phyloP scores from a whole-genome alignment of 92 coral and sea anemone genomes.

The Palythoa grandis region DNA sequence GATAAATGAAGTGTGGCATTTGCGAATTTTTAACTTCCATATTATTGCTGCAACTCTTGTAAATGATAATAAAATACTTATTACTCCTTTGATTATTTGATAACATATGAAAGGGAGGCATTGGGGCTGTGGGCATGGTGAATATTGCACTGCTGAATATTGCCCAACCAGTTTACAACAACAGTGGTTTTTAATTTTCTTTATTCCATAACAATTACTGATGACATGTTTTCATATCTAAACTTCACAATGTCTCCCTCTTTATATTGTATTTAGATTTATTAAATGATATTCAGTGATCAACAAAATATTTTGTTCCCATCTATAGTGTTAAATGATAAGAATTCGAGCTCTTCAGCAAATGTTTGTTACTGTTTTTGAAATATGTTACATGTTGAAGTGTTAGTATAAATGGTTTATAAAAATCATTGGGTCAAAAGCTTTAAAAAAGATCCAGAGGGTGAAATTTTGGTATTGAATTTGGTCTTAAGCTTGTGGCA shows the following conservation, averaged over 20 bases:
- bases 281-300: constrained; percentile 8
- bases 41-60: too few species aligned
- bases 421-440: background rate
- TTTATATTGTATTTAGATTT: background rate
- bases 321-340: constrained; percentile 7
- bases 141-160: constrained; percentile 8
- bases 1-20: too few species aligned
- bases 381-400: constrained; percentile 14
- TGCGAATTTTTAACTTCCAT: too few species aligned
- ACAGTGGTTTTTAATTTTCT: background rate
- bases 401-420: background rate
- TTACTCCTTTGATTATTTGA: background rate
- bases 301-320: constrained; percentile 10
- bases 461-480: constrained; percentile 9
- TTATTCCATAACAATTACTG: constrained; percentile 15
- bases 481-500: constrained; percentile 1
- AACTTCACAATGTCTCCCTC: background rate
- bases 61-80: background rate
- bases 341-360: constrained; percentile 6
- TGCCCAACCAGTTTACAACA: constrained; percentile 14
- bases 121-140: too few species aligned
- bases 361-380: constrained; percentile 11
- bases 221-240: constrained; percentile 12
- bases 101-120: constrained; percentile 1
- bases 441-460: background rate